A percentile compares a stretch with the other conserved stretches of the same genome.
These are phyloP conservation scores for Ceratothoa steindachneri DNA, from an alignment of 2,888 invertebrate species.

Conservation along the genomic window DNA sequence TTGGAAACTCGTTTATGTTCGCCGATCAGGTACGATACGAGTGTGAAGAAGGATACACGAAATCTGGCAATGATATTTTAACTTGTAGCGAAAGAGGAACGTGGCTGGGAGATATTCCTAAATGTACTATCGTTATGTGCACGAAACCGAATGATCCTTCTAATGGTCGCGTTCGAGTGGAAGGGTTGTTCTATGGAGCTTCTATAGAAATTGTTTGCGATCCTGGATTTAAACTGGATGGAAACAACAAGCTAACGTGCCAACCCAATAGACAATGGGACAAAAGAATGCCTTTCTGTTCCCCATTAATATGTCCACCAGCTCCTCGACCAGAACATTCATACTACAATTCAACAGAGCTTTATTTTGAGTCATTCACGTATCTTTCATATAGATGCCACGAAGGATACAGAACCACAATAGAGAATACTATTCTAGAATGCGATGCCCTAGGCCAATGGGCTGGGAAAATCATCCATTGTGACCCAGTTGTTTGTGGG, in stretches of 20 bases:
- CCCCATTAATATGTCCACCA: constrained; percentile 49
- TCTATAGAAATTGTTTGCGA: constrained; percentile 39
- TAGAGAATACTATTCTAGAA: neutral
- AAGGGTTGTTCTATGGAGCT: constrained; percentile 32
- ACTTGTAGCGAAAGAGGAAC: constrained; percentile 51
- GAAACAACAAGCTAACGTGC: constrained; percentile 48
- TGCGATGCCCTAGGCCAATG: constrained; percentile 33
- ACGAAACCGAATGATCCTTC: constrained; percentile 38
- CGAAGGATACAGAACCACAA: constrained; percentile 29
- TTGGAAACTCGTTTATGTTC: constrained; percentile 33
- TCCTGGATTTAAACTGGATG: constrained; percentile 34
- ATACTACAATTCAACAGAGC: constrained; percentile 36
- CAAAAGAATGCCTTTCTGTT: constrained; percentile 50
- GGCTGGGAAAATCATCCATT: constrained; percentile 32
- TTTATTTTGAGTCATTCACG: constrained; percentile 32
- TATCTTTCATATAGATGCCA: constrained; percentile 36
- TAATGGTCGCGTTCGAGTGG: constrained; percentile 40
- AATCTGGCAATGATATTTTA: constrained; percentile 50
- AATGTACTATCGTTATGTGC: constrained; percentile 46
- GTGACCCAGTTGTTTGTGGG: constrained; percentile 49
- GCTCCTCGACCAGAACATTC: constrained; percentile 27
- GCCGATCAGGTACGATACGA: constrained; percentile 48
- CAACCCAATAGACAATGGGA: constrained; percentile 51
- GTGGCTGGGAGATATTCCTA: constrained; percentile 49
- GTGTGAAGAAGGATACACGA: constrained; percentile 48